phyloP scores from a whole-genome alignment of 2,888 invertebrate genomes.

The Ecdyonurus torrentis region DNA sequence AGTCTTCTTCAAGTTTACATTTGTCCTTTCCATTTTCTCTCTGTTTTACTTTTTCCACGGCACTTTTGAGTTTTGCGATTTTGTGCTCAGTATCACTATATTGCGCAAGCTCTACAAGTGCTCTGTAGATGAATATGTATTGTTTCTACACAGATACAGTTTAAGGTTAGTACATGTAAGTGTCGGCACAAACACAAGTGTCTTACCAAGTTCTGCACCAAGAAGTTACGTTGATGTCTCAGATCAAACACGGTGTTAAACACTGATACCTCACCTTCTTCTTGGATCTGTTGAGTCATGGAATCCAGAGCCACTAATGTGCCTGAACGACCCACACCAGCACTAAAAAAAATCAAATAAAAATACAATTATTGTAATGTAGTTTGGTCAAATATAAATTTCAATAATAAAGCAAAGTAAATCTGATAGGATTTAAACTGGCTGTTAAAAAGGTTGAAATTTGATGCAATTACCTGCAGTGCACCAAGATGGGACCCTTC shows the following conservation, averaged over 20 bases:
- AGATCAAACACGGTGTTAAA: conserved; percentile 84
- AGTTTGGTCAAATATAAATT: no score
- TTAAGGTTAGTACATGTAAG: conserved; percentile 5
- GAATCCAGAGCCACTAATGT: conserved; percentile 87
- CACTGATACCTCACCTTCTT: conserved; percentile 69
- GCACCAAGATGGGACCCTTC: conserved; percentile 71
- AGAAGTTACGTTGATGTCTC: conserved; percentile 77
- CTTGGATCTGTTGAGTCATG: conserved; percentile 66
- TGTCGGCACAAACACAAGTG: no score
- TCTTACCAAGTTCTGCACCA: conserved; percentile 73
- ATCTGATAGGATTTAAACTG: no score
- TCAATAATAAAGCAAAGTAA: no score
- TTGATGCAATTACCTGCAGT: conserved; percentile 62
- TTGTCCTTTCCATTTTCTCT: conserved; percentile 49
- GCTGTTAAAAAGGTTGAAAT: no score
- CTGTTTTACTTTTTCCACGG: conserved; percentile 54
- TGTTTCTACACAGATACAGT: conserved; percentile 51
- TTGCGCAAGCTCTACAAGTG: conserved; percentile 77
- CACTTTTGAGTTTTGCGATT: conserved; percentile 48
- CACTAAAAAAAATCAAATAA: conserved; percentile 31
- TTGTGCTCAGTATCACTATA: conserved; percentile 84
- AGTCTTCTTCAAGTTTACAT: conserved; percentile 68
- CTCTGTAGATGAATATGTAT: conserved; percentile 90
- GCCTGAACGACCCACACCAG: conserved; percentile 89
- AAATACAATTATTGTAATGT: background rate